Conservation (phyloP, 2,113 vertebrate species). For the Tragelaphus imberbis region DNA sequence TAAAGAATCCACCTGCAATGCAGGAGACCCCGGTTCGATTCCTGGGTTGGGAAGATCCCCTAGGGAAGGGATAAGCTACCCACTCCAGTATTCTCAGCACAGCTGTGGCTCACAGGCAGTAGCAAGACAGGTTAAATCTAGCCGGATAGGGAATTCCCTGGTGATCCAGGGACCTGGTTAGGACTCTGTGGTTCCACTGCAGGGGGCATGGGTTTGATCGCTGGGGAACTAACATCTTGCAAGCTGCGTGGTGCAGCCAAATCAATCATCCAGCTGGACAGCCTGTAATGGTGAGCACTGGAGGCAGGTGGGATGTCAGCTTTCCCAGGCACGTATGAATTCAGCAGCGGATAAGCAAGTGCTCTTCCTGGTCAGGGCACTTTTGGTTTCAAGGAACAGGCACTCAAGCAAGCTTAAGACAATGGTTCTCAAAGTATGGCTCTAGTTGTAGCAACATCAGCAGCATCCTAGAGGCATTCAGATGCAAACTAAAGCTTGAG, state of each 20-base stretch:
- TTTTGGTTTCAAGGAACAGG: neutral
- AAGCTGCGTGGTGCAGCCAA: neutral
- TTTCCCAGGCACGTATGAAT: neutral
- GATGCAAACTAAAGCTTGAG: slow-evolving; percentile 10
- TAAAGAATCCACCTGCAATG: neutral
- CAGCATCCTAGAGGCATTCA: neutral
- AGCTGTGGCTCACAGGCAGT: neutral
- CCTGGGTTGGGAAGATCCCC: neutral
- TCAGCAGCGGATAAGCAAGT: neutral
- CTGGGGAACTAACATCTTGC: neutral
- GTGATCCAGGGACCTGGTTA: neutral
- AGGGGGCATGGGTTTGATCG: neutral
- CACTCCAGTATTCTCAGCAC: neutral
- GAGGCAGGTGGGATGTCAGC: neutral
- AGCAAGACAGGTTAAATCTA: neutral
- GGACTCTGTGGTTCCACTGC: neutral
- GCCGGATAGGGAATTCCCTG: neutral
- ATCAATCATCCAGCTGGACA: neutral
- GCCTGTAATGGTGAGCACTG: neutral
- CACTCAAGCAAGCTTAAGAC: neutral
- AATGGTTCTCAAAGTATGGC: neutral
- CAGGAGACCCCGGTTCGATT: neutral
- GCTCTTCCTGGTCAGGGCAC: neutral
- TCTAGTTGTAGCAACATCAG: neutral
- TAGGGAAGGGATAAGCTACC: neutral